Conservation (phyloP, 2,888 invertebrate genomes). For the Eugnorisma glareosa region DNA sequence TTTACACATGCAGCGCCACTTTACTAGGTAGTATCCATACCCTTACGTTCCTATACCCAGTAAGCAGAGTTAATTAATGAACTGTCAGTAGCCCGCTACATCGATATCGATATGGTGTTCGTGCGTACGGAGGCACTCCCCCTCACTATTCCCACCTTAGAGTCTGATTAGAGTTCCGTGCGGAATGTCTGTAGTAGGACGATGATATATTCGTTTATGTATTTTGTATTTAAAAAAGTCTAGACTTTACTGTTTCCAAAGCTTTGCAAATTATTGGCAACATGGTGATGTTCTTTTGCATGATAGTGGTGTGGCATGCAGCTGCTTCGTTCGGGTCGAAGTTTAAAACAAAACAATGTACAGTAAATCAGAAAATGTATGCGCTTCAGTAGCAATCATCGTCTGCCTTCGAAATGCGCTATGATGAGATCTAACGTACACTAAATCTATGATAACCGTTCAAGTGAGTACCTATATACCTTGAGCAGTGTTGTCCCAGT, state of each 20-base stretch:
- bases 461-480: neutral
- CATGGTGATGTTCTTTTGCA: neutral
- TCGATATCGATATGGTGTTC: conserved; percentile 53
- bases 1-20: neutral
- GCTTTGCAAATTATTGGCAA: neutral
- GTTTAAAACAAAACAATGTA: neutral
- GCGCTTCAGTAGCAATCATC: neutral
- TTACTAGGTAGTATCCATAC: conserved; percentile 16
- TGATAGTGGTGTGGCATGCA: neutral
- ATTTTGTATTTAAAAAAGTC: neutral
- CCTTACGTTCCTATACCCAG: conserved; percentile 31
- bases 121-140: conserved; percentile 22
- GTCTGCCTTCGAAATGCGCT: neutral
- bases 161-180: conserved; percentile 26
- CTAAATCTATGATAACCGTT: neutral
- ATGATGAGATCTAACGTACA: neutral
- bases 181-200: neutral
- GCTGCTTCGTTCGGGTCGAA: neutral
- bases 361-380: neutral
- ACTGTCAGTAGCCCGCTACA: conserved; percentile 59
- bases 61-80: conserved; percentile 48
- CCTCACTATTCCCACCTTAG: conserved; percentile 13
- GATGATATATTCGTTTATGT: neutral
- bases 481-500: neutral
- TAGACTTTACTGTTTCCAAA: neutral